These are phyloP conservation scores for Athetis lepigone DNA, from an alignment of 2,888 invertebrate species.

Conservation along the genomic window DNA sequence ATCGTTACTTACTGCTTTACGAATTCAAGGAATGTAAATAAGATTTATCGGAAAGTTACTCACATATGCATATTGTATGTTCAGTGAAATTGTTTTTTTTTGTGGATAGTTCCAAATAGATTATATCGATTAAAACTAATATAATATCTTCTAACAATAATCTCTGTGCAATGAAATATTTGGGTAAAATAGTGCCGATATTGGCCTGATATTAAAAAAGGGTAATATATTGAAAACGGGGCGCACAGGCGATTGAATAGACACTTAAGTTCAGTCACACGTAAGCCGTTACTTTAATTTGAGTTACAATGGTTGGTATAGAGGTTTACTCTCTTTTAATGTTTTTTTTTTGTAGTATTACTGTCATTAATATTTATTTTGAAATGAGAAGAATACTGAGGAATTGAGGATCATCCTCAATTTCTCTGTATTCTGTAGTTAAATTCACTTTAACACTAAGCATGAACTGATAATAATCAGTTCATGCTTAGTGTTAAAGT, in stretches of 20 bases:
- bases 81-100: neutral
- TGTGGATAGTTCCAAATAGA: constrained; percentile 8
- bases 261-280: constrained; percentile 41
- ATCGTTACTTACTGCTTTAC: neutral
- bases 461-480: too few relatives aligned
- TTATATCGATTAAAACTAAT: constrained; percentile 12
- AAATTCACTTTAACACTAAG: too few relatives aligned
- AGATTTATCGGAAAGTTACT: constrained; percentile 11
- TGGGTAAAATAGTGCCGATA: constrained; percentile 19
- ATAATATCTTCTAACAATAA: constrained; percentile 7
- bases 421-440: too few relatives aligned
- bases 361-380: too few relatives aligned
- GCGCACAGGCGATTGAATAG: constrained; percentile 23
- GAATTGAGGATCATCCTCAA: too few relatives aligned
- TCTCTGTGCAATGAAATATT: constrained; percentile 30
- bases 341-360: neutral
- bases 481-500: too few relatives aligned
- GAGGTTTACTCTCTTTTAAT: neutral
- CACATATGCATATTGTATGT: neutral
- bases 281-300: constrained; percentile 44
- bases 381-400: too few relatives aligned
- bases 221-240: constrained; percentile 44
- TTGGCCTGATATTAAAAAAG: constrained; percentile 33
- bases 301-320: constrained; percentile 16
- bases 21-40: neutral